Percentiles rank a stretch among this genome's conserved stretches.
phyloP scores from a whole-genome alignment of 2,113 vertebrate species.

The Gopherus evgoodei region DNA sequence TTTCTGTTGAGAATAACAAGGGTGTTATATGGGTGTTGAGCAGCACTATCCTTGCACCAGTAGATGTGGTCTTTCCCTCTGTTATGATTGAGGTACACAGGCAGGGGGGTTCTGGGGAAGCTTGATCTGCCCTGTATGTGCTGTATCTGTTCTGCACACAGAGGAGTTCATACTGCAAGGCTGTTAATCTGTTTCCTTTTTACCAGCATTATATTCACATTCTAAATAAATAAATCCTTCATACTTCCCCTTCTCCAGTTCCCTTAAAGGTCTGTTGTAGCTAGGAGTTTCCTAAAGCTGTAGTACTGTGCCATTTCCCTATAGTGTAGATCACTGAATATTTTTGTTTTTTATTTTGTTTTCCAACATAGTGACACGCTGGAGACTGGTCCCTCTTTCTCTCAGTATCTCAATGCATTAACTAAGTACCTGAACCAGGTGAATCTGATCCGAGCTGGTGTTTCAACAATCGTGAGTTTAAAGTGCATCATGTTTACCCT shows the following conservation, averaged over 20 bases:
- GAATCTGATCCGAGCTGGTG: slow-evolving; percentile 77
- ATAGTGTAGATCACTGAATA: neutral
- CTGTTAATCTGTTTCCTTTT: neutral
- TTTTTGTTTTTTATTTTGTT: neutral
- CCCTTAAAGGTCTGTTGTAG: neutral
- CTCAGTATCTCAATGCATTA: slow-evolving; percentile 68
- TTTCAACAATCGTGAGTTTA: slow-evolving; percentile 79
- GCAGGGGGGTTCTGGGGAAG: neutral
- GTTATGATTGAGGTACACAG: neutral
- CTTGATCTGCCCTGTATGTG: neutral
- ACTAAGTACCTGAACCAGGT: slow-evolving; percentile 77
- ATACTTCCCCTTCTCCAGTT: neutral
- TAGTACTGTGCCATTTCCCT: neutral
- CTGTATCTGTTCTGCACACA: neutral
- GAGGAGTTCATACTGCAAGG: neutral
- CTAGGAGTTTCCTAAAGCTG: neutral
- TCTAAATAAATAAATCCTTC: neutral
- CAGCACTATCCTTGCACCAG: neutral
- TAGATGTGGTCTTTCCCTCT: neutral
- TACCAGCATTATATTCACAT: neutral
- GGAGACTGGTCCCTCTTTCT: slow-evolving; percentile 54
- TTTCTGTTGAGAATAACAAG: neutral
- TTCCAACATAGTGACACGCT: neutral
- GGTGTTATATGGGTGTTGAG: neutral
- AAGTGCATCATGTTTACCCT: neutral